Conservation (phyloP, 2,113 vertebrate genomes). For the Lepus timidus region DNA sequence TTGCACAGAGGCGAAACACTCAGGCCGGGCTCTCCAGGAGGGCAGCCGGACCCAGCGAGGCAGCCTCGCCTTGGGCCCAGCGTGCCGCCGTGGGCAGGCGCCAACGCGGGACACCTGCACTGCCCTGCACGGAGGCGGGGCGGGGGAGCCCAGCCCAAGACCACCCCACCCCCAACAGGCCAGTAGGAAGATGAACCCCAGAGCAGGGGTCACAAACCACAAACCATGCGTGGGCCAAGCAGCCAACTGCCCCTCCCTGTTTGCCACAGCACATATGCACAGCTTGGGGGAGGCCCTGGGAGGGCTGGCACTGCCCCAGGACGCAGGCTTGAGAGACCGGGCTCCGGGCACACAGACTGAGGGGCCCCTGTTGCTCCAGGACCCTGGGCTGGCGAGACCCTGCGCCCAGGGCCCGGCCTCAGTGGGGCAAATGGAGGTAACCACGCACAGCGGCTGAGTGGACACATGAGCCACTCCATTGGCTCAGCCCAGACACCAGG, state of each 20-base stretch:
- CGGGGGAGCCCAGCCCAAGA: not conserved
- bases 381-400: not conserved
- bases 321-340: not conserved
- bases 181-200: not conserved
- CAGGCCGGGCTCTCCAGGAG: not conserved
- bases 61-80: accelerated
- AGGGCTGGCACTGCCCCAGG: not conserved
- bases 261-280: not conserved
- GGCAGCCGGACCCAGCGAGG: not conserved
- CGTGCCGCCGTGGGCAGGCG: accelerated
- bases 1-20: not conserved
- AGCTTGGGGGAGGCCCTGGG: no score
- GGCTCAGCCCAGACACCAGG: not conserved
- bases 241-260: no score
- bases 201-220: not conserved
- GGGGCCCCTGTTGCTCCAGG: accelerated
- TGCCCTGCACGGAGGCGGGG: not conserved
- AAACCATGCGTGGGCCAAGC: accelerated
- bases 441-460: not conserved
- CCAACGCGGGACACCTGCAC: not conserved
- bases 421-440: not conserved
- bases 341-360: not conserved
- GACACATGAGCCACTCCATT: not conserved
- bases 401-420: not conserved
- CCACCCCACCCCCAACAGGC: not conserved